These are phyloP conservation scores for Drymodes brunneopygia DNA, from an alignment of 2,113 vertebrate genomes.

Conservation along the genomic window DNA sequence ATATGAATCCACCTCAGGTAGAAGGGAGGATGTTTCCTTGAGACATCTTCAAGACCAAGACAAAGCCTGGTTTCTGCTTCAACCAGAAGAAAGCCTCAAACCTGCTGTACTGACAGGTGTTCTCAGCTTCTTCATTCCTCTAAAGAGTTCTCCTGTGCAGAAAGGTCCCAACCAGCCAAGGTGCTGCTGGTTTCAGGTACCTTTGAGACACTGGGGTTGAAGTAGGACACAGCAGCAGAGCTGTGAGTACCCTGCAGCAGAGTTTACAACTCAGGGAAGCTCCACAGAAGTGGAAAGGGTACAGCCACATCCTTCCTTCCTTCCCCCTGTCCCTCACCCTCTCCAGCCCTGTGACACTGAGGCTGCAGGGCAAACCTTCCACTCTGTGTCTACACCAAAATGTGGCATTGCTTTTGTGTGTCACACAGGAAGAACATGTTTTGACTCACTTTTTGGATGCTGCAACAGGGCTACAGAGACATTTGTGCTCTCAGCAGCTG, in stretches of 20 bases:
- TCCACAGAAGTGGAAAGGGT: neutral
- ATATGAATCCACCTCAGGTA: neutral
- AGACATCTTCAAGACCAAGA: neutral
- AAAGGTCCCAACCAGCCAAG: neutral
- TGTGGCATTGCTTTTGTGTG: neutral
- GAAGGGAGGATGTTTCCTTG: neutral
- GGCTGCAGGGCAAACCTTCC: neutral
- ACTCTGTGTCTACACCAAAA: neutral
- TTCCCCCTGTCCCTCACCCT: neutral
- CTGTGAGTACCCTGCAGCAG: neutral
- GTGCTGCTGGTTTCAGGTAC: neutral
- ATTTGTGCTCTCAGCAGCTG: neutral
- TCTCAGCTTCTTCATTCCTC: neutral
- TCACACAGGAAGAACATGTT: neutral
- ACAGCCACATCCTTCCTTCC: neutral
- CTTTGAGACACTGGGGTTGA: neutral
- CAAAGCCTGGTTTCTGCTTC: neutral
- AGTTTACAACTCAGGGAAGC: neutral
- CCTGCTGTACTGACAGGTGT: neutral
- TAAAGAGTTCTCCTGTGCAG: neutral
- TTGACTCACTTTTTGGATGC: neutral
- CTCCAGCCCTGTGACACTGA: neutral
- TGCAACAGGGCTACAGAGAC: neutral
- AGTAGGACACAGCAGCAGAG: accelerated
- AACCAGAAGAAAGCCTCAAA: neutral